A percentile compares a stretch with the other conserved stretches of the same genome.
Conservation (phyloP, 2,888 invertebrate genomes). For the Cinara cedri region DNA sequence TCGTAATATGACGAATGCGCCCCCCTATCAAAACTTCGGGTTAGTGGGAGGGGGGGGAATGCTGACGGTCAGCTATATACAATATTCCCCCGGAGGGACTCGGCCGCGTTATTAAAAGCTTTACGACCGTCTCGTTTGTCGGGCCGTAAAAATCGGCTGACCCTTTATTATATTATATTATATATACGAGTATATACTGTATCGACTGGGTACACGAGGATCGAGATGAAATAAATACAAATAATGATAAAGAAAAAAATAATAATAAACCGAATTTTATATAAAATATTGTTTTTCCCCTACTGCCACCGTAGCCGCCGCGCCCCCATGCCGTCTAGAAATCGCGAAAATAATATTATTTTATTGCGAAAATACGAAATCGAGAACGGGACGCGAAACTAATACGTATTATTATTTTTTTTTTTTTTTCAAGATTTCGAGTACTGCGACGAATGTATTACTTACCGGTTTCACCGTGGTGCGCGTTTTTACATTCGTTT, state of each 20-base stretch:
- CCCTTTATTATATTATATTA: background rate
- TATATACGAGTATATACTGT: no score
- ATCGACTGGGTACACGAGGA: background rate
- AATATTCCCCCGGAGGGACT: slow-evolving; percentile 16
- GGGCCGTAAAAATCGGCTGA: slow-evolving; percentile 53
- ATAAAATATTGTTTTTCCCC: slow-evolving; percentile 42
- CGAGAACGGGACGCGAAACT: slow-evolving; percentile 13
- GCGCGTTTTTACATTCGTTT: no score
- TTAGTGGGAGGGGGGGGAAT: background rate
- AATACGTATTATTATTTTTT: background rate
- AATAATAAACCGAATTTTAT: slow-evolving; percentile 57
- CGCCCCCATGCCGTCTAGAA: slow-evolving; percentile 23
- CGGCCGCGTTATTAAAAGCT: slow-evolving; percentile 54
- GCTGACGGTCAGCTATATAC: background rate
- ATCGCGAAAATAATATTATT: slow-evolving; percentile 11
- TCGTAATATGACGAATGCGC: slow-evolving; percentile 43
- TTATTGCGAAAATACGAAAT: slow-evolving; percentile 15
- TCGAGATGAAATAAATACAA: slow-evolving; percentile 24
- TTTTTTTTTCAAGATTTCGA: slow-evolving; percentile 7
- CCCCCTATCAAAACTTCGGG: background rate
- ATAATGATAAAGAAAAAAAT: slow-evolving; percentile 32
- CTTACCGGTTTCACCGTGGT: no score
- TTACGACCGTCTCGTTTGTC: slow-evolving; percentile 56
- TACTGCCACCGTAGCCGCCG: background rate
- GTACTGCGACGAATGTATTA: no score